Evolutionary conservation across 2,797 vertebrate genomes (phyloP).

Genomic region (Sebastes taczanowskii): DNA sequence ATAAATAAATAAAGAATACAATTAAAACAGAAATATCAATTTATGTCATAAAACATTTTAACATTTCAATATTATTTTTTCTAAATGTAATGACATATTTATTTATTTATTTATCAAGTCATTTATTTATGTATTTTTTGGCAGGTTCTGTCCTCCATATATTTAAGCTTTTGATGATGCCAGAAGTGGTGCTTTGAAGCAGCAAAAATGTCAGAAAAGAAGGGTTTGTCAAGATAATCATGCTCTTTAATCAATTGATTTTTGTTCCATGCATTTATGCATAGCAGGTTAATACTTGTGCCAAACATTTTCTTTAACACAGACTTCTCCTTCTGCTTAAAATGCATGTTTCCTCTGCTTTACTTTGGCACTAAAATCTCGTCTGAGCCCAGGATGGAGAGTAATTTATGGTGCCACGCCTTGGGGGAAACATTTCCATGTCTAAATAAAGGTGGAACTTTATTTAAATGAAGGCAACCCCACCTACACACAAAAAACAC

Average conservation of each 20-base stretch:
- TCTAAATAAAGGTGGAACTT: conserved; percentile 64
- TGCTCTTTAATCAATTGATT: neutral
- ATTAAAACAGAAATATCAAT: no score
- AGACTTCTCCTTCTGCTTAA: neutral
- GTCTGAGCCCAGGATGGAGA: conserved; percentile 7
- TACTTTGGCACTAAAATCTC: conserved; percentile 20
- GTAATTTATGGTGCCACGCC: conserved; percentile 28
- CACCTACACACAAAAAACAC: conserved; percentile 13
- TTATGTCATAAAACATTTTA: no score
- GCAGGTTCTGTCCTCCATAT: no score
- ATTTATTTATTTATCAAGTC: no score
- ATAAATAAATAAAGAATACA: no score
- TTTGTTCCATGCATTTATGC: neutral
- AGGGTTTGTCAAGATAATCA: no score
- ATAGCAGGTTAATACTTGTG: neutral
- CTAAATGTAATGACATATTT: no score
- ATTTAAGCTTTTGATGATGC: neutral
- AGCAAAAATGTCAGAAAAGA: neutral
- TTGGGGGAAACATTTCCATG: conserved; percentile 42
- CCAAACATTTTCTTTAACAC: conserved; percentile 1
- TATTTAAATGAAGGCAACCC: conserved; percentile 59
- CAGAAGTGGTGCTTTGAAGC: neutral
- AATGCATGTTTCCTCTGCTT: conserved; percentile 24
- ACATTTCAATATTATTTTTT: no score
- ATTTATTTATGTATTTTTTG: no score